Conservation (phyloP, 2,113 vertebrate genomes). For the Corythaixoides concolor region DNA sequence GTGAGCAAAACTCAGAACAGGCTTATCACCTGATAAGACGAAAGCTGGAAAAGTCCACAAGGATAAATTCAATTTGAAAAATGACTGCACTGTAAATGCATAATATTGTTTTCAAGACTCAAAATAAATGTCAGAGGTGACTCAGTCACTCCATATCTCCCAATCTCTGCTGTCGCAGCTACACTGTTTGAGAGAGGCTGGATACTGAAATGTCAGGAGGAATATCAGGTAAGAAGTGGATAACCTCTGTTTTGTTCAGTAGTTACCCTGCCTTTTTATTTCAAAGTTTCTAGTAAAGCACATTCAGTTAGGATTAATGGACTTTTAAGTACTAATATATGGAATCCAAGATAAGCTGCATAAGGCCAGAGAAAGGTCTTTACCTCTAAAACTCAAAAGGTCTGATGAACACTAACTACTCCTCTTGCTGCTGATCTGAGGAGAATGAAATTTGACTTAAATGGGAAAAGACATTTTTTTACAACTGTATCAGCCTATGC, state of each 20-base stretch:
- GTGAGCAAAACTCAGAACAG: background rate
- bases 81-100: slow-evolving; percentile 35
- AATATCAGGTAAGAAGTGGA: slow-evolving; percentile 40
- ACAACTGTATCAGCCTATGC: background rate
- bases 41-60: background rate
- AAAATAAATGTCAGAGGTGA: slow-evolving; percentile 65
- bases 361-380: slow-evolving; percentile 26
- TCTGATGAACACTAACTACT: slow-evolving; percentile 6
- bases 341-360: slow-evolving; percentile 35
- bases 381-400: slow-evolving; percentile 21
- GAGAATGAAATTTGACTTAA: slow-evolving; percentile 10
- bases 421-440: background rate
- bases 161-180: slow-evolving; percentile 8
- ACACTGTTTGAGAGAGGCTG: background rate
- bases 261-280: slow-evolving; percentile 25
- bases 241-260: slow-evolving; percentile 19
- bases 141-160: slow-evolving; percentile 42
- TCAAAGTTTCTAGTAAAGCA: slow-evolving; percentile 31
- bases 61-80: slow-evolving; percentile 51
- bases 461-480: background rate
- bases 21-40: slow-evolving; percentile 28
- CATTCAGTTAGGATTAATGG: slow-evolving; percentile 1
- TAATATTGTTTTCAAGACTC: slow-evolving; percentile 51
- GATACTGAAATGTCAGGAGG: slow-evolving; percentile 58
- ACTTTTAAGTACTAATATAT: slow-evolving; percentile 32